These are phyloP conservation scores for Cantharis flavilabris DNA, from an alignment of 2,888 invertebrate species.

Conservation along the genomic window DNA sequence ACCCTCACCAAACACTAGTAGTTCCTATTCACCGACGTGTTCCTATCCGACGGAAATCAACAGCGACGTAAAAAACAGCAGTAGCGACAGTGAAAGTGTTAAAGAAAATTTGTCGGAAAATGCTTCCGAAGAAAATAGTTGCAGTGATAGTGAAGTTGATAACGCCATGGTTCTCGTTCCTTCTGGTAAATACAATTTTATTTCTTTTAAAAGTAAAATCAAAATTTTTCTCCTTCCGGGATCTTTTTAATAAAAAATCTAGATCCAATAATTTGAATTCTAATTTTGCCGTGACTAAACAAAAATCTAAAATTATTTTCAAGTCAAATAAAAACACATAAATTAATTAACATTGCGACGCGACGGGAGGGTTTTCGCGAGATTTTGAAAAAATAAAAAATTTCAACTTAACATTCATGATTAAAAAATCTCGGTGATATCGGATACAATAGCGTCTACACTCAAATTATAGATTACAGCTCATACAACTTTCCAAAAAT, in stretches of 20 bases:
- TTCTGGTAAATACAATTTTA: slow-evolving; percentile 45
- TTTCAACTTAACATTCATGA: no score
- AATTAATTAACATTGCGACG: no score
- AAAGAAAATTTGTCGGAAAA: slow-evolving; percentile 14
- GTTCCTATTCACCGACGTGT: slow-evolving; percentile 26
- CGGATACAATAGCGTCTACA: neutral
- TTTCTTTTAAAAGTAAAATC: no score
- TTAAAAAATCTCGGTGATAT: neutral
- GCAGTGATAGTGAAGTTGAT: slow-evolving; percentile 38
- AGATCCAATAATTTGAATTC: no score
- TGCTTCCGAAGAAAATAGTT: slow-evolving; percentile 11
- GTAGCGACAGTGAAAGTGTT: slow-evolving; percentile 21
- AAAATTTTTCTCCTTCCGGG: no score
- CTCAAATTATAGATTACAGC: neutral
- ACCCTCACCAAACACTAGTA: slow-evolving; percentile 16
- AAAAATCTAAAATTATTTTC: no score
- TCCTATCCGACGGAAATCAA: slow-evolving; percentile 16
- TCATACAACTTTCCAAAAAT: neutral
- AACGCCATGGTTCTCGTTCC: slow-evolving; percentile 53
- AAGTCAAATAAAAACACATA: no score
- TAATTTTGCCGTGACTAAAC: no score
- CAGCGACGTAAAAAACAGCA: slow-evolving; percentile 20
- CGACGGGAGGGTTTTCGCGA: no score
- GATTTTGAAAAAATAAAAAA: no score
- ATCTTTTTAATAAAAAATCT: no score